Evolutionary conservation across 2,888 invertebrate species (phyloP), one percentile per base, ranked within the genome.

Genomic region (Gortyna flavago): DNA sequence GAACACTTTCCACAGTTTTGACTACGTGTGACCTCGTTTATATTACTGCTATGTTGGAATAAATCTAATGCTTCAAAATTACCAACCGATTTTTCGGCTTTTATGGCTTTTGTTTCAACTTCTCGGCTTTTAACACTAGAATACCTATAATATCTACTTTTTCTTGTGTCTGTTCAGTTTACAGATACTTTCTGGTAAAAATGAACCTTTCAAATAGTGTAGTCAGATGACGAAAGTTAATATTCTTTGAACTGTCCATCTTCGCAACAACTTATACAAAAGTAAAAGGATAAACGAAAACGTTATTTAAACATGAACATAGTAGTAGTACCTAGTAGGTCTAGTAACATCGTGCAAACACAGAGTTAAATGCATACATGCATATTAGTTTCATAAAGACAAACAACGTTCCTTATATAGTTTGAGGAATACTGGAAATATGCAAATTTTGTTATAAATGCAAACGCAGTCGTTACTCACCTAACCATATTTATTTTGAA

Each of bases 381-480:
- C 70, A 77, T 72, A 61, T 62, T 61, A 75, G 61, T 72, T 35
- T 65, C 29, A 35, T 32, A 51, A 13, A 41, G 18, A n/a, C 9
- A 68, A 79, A 75, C 44, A 68, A 69, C 35, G 35, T 67, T 71
- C 44, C 25, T 16, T 38, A 35, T 32, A 41, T n/a, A 74, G 48
- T 65, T 72, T 38, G 54, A 64, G 61, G 29, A 75, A 82, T 51
- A 80, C 25, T 35, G 35, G 21, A 41, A 54, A 13, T 29, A 66
- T 72, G 66, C 70, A 73, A 70, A 71, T 35, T 72, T 13, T 66
- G 65, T 69, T 68, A 68, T 48, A 80, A 69, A 84, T 79, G 77
- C 83, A 83, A 81, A 83, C 38, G 75, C 81, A 69, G 62, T 78
- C 73, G 79, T 91, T 94, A 95, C 94, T 94, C 90, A 93, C 94